Percentiles rank a stretch among this genome's conserved stretches.
These are phyloP conservation scores for Polydrusus tereticollis DNA, from an alignment of 2,888 invertebrate genomes.

Conservation along the genomic window DNA sequence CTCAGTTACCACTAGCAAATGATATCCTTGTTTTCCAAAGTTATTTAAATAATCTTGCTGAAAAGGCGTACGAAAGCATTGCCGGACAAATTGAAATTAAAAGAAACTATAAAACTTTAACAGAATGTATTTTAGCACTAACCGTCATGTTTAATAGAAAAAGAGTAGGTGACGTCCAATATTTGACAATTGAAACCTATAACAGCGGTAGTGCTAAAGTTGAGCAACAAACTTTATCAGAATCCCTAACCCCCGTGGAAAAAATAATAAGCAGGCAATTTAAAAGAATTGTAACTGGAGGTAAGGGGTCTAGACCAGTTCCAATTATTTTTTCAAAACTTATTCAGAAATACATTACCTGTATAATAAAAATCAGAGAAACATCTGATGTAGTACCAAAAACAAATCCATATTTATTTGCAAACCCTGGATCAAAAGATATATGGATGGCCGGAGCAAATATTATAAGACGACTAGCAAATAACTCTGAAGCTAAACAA, in stretches of 20 bases:
- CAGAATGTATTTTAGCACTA: slow-evolving; percentile 48
- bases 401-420: slow-evolving; percentile 49
- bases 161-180: slow-evolving; percentile 50
- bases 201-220: neutral
- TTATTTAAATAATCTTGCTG: slow-evolving; percentile 42
- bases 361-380: slow-evolving; percentile 32
- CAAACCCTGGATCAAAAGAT: too few species aligned
- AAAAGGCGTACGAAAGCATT: too few species aligned
- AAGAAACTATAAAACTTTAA: slow-evolving; percentile 46
- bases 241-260: neutral
- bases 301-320: slow-evolving; percentile 50
- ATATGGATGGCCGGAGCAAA: too few species aligned
- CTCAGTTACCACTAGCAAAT: slow-evolving; percentile 47
- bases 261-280: neutral
- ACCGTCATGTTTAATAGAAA: slow-evolving; percentile 51
- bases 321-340: slow-evolving; percentile 49
- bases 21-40: slow-evolving; percentile 46
- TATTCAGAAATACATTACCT: neutral
- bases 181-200: slow-evolving; percentile 41
- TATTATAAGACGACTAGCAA: slow-evolving; percentile 45
- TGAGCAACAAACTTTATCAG: neutral
- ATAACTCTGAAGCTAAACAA: slow-evolving; percentile 46
- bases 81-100: too few species aligned
- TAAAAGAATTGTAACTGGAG: slow-evolving; percentile 32
- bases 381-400: slow-evolving; percentile 45